Base-by-base conservation (phyloP, 2,113 vertebrate genomes). In the Nansenia antarctica region DNA sequence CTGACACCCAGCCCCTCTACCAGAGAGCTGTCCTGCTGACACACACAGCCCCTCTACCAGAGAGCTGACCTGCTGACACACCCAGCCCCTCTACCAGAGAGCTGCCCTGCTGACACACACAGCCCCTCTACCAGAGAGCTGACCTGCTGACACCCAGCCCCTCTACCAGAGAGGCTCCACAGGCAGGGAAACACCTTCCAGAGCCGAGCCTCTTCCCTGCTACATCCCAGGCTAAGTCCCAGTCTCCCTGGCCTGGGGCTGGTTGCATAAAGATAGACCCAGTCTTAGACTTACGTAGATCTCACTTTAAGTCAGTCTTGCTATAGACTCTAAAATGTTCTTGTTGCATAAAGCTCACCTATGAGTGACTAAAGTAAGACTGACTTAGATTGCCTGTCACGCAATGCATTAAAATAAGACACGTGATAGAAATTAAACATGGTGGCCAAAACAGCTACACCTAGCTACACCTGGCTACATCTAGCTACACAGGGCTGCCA, bases 201-300 rank as follows among this genome's bases (percentile, higher is more conserved):
- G 45, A 49, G 45, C 14, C 20, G 31, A 24, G 54, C 18, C 62
- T 61, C 26, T 59, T 2, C 62, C 54, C 18, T 52, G 47, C 11
- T 29, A 2, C 2, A 14, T 14, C 37, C 15, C 37, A 2, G 15
- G 9, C 37, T 8, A 12, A 29, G 53, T 29, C 53, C 3, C 24
- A 26, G 24, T 55, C 11, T 27, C 26, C 27, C 54, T 82, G 84
- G 72, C 57, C 73, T 73, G 60, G 26, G 60, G 75, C 67, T 75
- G 80, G n/a, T n/a, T n/a, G n/a, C n/a, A n/a, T n/a, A n/a, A n/a
- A n/a, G n/a, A n/a, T n/a, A n/a, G n/a, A n/a, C n/a, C n/a, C n/a
- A n/a, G n/a, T n/a, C n/a, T n/a, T n/a, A n/a, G n/a, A n/a, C n/a
- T n/a, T n/a, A n/a, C n/a, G n/a, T n/a, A n/a, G n/a, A n/a, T n/a